These are phyloP conservation scores for Myotis pilosus DNA, from an alignment of 2,797 vertebrate genomes.

Conservation along the genomic window DNA sequence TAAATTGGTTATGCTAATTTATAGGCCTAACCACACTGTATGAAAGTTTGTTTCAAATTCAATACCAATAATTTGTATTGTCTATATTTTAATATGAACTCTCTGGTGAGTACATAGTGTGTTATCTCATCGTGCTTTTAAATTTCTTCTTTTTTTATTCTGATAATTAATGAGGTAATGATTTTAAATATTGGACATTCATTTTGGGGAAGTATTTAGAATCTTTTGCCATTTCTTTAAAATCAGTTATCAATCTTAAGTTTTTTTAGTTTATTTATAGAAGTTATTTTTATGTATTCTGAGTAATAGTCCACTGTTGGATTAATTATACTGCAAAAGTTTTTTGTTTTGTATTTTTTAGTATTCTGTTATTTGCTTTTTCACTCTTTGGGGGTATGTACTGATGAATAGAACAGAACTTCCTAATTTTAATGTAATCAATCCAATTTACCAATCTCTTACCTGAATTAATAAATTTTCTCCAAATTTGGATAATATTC, in stretches of 20 bases:
- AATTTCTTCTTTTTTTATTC: not conserved
- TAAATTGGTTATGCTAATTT: not conserved
- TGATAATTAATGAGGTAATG: not conserved
- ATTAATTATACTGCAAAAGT: not conserved
- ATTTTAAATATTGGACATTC: not conserved
- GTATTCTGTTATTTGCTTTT: not conserved
- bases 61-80: not conserved
- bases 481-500: not conserved
- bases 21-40: not conserved
- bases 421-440: not conserved
- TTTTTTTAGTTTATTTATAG: not conserved
- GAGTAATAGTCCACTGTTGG: not conserved
- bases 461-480: not conserved
- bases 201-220: not conserved
- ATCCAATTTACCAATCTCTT: not conserved
- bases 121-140: not conserved
- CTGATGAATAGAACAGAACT: not conserved
- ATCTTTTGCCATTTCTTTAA: not conserved
- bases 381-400: not conserved
- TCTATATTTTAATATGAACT: not conserved
- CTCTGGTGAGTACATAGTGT: not conserved
- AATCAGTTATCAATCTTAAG: not conserved
- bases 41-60: not conserved
- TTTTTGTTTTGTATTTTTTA: not conserved
- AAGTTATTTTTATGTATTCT: not conserved